phyloP scores from a whole-genome alignment of 2,797 vertebrate species.

The Schizopygopsis malacanthus region DNA sequence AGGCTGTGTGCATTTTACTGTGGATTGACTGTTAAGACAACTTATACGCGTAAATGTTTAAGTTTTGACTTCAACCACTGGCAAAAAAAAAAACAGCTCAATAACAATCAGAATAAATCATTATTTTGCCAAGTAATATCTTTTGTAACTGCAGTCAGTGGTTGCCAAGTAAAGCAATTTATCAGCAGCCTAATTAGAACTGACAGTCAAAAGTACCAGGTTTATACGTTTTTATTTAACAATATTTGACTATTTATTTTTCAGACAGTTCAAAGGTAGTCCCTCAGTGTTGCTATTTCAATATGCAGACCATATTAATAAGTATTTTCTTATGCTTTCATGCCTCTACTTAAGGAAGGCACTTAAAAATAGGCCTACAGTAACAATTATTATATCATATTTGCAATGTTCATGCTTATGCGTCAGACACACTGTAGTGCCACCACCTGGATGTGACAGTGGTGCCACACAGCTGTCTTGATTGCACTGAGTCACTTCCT shows the following conservation, averaged over 20 bases:
- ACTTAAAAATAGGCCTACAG: background rate
- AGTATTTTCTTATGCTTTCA: slow-evolving; percentile 3
- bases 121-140: background rate
- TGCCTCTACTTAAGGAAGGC: background rate
- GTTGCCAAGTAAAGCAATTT: background rate
- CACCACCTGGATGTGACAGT: slow-evolving; percentile 40
- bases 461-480: background rate
- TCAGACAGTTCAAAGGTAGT: background rate
- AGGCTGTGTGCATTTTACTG: no score
- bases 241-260: background rate
- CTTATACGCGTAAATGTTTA: background rate
- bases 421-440: slow-evolving; percentile 34
- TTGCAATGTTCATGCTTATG: background rate
- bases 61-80: background rate
- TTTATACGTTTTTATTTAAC: background rate
- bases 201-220: background rate
- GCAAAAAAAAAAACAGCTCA: background rate
- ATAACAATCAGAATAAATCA: slow-evolving; percentile 3
- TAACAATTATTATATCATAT: background rate
- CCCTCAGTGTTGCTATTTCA: background rate
- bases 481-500: background rate
- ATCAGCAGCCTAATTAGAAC: background rate
- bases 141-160: background rate
- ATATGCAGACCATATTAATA: background rate
- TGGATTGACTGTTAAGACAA: no score